These are phyloP conservation scores for Corticium candelabrum DNA, from an alignment of 37 sponge, comb jelly and placozoan genomes.

Conservation along the genomic window DNA sequence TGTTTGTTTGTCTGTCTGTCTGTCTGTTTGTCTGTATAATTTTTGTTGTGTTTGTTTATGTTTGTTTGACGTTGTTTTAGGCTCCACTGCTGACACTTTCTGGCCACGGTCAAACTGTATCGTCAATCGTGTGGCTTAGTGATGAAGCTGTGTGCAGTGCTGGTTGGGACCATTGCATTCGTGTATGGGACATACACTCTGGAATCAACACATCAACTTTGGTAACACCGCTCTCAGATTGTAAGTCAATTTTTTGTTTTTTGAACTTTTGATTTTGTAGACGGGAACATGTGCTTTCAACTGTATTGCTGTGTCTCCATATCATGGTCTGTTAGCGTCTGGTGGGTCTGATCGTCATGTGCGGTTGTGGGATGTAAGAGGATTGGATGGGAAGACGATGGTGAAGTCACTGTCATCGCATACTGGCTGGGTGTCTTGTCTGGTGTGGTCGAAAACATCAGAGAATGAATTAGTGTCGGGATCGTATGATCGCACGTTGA, in stretches of 20 bases:
- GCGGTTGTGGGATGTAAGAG: slow-evolving; percentile 63
- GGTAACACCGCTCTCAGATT: slow-evolving; percentile 13
- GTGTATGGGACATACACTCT: slow-evolving; percentile 60
- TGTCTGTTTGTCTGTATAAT: too few relatives aligned
- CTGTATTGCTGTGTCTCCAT: slow-evolving; percentile 14
- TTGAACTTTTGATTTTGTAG: slow-evolving; percentile 20
- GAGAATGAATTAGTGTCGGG: slow-evolving; percentile 75
- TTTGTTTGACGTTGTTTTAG: too few relatives aligned
- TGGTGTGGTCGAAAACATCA: slow-evolving; percentile 50
- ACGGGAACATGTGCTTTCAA: slow-evolving; percentile 56
- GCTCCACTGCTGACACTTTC: slow-evolving; percentile 56
- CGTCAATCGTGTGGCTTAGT: slow-evolving; percentile 46
- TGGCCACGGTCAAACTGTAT: slow-evolving; percentile 61
- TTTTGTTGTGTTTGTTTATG: too few relatives aligned
- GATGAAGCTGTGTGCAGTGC: slow-evolving; percentile 33
- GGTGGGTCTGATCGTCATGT: slow-evolving; percentile 58
- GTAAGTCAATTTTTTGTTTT: background rate
- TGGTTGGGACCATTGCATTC: slow-evolving; percentile 76
- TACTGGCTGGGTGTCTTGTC: slow-evolving; percentile 63
- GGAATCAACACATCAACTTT: slow-evolving; percentile 48
- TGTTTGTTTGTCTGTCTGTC: too few relatives aligned
- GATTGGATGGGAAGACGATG: slow-evolving; percentile 36
- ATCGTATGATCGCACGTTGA: slow-evolving; percentile 70
- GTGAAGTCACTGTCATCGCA: slow-evolving; percentile 51
- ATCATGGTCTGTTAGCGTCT: slow-evolving; percentile 40